A percentile compares a stretch with the other conserved stretches of the same genome.
Evolutionary conservation across 2,113 vertebrate species (phyloP).

Genomic region (Lophura nycthemera): DNA sequence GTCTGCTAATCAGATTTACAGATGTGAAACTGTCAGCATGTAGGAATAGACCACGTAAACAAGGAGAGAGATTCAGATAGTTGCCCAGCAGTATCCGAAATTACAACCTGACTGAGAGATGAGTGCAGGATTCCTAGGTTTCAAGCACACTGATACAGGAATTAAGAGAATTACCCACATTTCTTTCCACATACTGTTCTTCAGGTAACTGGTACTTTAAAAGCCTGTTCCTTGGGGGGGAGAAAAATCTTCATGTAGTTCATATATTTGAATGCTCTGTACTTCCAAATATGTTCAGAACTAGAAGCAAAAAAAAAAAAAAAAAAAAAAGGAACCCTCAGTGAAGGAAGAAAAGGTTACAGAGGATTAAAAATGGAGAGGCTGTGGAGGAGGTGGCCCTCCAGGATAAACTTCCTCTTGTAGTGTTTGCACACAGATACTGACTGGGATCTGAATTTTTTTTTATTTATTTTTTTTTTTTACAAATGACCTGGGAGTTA

Average conservation of each 20-base stretch:
- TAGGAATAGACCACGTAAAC: slow-evolving; percentile 26
- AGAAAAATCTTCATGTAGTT: background rate
- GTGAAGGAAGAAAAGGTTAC: background rate
- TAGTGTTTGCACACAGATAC: background rate
- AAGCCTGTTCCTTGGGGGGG: background rate
- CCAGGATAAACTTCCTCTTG: background rate
- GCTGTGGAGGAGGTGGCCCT: background rate
- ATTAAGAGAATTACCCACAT: background rate
- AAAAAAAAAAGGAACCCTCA: background rate
- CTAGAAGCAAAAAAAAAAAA: background rate
- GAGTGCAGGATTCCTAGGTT: background rate
- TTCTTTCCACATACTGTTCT: background rate
- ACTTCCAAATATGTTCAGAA: background rate
- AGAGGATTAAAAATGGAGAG: background rate
- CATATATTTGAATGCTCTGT: background rate
- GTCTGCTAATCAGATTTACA: slow-evolving; percentile 51
- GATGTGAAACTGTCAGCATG: slow-evolving; percentile 28
- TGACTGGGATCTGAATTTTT: background rate
- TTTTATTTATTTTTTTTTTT: background rate
- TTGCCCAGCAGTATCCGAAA: slow-evolving; percentile 42
- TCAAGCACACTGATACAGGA: background rate
- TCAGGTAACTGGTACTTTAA: background rate
- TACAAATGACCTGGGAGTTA: background rate
- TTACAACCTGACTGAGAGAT: slow-evolving; percentile 14
- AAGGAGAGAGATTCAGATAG: slow-evolving; percentile 35